These are phyloP conservation scores for Sanderia malayensis DNA, from an alignment of 30 jellyfish, hydroid and myxozoan genomes.

Conservation along the genomic window DNA sequence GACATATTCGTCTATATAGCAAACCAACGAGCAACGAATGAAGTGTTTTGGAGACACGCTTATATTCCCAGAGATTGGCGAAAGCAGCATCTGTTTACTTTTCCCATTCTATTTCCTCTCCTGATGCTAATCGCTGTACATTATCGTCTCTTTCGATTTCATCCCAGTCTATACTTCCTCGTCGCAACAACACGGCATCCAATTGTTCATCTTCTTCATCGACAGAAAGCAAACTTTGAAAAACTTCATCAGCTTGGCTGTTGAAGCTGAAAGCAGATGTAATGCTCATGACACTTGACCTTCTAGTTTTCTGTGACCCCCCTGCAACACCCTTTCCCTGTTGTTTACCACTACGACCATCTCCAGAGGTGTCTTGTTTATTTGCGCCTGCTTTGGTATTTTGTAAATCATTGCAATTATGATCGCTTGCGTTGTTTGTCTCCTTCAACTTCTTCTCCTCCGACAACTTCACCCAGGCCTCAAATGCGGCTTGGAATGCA, in stretches of 20 bases:
- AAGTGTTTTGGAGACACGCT: too few species aligned
- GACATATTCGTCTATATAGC: too few species aligned
- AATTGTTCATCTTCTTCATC: conserved; percentile 34
- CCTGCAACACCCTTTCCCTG: background rate
- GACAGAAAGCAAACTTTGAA: conserved; percentile 20
- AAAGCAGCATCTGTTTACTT: background rate
- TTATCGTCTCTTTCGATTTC: background rate
- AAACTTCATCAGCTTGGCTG: conserved; percentile 55
- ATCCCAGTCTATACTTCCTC: conserved; percentile 8
- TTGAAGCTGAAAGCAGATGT: conserved; percentile 51
- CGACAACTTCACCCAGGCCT: conserved; percentile 36
- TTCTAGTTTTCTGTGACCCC: conserved; percentile 21
- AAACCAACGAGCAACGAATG: too few species aligned
- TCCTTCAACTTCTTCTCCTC: background rate
- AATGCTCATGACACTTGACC: conserved; percentile 34
- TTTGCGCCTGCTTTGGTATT: background rate
- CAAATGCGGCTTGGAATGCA: conserved; percentile 58
- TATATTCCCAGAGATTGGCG: too few species aligned
- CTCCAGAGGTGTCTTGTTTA: background rate
- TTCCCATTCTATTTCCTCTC: background rate
- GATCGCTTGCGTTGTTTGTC: background rate
- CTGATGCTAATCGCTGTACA: background rate
- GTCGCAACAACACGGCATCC: background rate
- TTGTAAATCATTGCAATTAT: background rate
- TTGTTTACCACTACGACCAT: background rate